These are phyloP conservation scores for Enoplolaimus lenunculus DNA, from an alignment of 2,888 invertebrate species.

Conservation along the genomic window DNA sequence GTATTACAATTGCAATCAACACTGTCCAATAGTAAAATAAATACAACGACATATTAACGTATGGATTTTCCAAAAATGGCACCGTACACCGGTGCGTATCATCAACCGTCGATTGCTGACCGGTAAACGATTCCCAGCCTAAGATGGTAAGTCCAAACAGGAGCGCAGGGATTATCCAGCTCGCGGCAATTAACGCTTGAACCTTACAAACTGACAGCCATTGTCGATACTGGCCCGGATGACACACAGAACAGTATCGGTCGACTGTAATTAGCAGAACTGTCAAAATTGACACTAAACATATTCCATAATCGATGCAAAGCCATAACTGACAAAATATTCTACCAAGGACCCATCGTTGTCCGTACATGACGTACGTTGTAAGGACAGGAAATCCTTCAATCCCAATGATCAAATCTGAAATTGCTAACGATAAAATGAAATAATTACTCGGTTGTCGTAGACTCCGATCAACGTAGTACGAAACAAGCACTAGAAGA, in stretches of 20 bases:
- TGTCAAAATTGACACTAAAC: conserved; percentile 39
- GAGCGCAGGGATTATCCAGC: conserved; percentile 36
- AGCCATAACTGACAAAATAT: conserved; percentile 33
- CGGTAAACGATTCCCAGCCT: conserved; percentile 36
- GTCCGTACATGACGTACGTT: conserved; percentile 36
- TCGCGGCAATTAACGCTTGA: conserved; percentile 32
- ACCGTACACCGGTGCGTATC: conserved; percentile 33
- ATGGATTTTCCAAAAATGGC: conserved; percentile 37
- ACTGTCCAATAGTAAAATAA: conserved; percentile 39
- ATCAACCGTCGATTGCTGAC: conserved; percentile 53
- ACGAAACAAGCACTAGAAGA: conserved; percentile 37
- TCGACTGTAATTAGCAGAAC: conserved; percentile 37
- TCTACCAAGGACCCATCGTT: conserved; percentile 22
- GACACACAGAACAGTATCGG: conserved; percentile 34
- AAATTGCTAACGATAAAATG: conserved; percentile 37
- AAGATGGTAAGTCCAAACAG: conserved; percentile 40
- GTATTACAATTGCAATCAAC: conserved; percentile 37
- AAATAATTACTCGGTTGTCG: conserved; percentile 39
- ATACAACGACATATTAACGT: conserved; percentile 40
- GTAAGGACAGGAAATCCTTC: conserved; percentile 39
- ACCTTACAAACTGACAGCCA: conserved; percentile 63
- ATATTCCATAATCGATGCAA: conserved; percentile 38
- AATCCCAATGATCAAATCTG: conserved; percentile 38
- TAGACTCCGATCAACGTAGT: conserved; percentile 34
- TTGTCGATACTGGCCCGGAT: conserved; percentile 38